Conservation (phyloP, 2,888 invertebrate genomes). For the Carpatolechia fugitivella region DNA sequence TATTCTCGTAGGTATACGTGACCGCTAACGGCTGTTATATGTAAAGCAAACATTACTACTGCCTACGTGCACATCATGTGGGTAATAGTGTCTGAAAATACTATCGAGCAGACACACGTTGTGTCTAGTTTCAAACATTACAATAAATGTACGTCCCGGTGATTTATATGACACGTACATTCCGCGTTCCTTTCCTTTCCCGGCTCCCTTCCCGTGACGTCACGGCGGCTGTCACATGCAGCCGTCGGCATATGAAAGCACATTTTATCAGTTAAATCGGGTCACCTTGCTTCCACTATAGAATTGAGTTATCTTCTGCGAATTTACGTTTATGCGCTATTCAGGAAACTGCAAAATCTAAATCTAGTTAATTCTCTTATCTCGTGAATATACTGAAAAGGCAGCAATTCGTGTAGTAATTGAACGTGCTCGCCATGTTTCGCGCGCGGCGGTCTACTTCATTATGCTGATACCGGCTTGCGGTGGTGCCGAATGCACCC, state of each 20-base stretch:
- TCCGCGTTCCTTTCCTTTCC: constrained; percentile 20
- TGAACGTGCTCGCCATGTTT: constrained; percentile 18
- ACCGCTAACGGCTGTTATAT: constrained; percentile 1
- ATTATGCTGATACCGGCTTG: constrained; percentile 40
- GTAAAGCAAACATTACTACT: constrained; percentile 12
- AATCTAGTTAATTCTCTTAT: not conserved
- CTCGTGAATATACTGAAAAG: not conserved
- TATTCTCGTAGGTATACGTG: constrained; percentile 7
- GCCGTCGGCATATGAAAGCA: constrained; percentile 51
- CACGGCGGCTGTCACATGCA: constrained; percentile 52
- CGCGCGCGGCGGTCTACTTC: constrained; percentile 31
- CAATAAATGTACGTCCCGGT: constrained; percentile 33
- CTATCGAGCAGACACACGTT: constrained; percentile 3
- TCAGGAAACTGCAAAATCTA: not conserved
- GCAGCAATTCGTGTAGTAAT: constrained; percentile 16
- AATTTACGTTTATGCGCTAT: not conserved
- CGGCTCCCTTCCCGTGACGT: constrained; percentile 40
- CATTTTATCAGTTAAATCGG: constrained; percentile 55
- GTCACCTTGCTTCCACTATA: constrained; percentile 22
- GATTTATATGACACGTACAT: constrained; percentile 43
- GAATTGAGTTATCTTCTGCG: not conserved
- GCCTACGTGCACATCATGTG: not conserved
- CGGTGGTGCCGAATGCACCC: constrained; percentile 35
- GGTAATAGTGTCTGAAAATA: not conserved
- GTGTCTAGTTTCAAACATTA: constrained; percentile 20